Conservation (phyloP, 2,113 vertebrate species). For the Falco punctatus region DNA sequence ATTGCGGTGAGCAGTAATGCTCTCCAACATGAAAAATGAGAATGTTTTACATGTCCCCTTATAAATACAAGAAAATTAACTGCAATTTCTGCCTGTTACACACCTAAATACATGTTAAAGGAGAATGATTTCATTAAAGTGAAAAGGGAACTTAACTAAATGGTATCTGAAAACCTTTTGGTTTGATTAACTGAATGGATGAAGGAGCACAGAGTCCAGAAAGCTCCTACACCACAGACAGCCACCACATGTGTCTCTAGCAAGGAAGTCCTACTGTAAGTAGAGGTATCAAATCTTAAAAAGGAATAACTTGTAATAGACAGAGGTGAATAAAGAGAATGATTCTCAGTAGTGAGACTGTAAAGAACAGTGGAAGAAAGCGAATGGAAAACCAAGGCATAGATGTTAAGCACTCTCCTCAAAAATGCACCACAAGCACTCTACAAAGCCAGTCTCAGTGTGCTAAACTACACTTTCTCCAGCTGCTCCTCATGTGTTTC, state of each 20-base stretch:
- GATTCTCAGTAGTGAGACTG: background rate
- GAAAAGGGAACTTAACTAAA: background rate
- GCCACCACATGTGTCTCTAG: background rate
- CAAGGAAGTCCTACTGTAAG: background rate
- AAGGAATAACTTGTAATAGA: background rate
- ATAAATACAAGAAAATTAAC: background rate
- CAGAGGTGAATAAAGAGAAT: background rate
- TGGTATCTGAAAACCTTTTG: background rate
- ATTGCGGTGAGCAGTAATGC: background rate
- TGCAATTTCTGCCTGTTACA: background rate
- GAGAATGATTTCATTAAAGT: background rate
- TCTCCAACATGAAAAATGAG: background rate
- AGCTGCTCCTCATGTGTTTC: background rate
- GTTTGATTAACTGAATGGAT: background rate
- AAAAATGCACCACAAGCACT: background rate
- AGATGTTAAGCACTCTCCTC: background rate
- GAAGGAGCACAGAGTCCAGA: background rate
- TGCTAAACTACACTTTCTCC: background rate
- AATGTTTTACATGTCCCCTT: background rate
- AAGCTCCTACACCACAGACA: background rate
- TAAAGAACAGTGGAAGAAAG: background rate
- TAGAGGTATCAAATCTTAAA: background rate
- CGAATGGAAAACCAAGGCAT: background rate
- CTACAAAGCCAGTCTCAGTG: background rate
- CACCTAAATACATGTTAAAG: background rate